Conservation (phyloP, 2,797 vertebrate genomes). For the Pseudochromis fuscus region DNA sequence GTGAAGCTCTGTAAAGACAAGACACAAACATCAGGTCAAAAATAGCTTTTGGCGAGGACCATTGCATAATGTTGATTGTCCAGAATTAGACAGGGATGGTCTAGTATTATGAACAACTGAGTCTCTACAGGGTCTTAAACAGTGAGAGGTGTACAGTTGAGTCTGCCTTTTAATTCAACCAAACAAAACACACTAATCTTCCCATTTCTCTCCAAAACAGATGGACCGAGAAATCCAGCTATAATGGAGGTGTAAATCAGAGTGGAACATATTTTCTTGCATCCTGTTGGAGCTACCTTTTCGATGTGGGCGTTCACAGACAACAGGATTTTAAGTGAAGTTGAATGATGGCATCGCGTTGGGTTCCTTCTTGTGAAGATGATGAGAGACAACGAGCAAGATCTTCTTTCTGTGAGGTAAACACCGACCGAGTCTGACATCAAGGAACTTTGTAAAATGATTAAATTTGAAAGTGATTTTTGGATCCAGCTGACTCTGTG, state of each 20-base stretch:
- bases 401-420: slow-evolving; percentile 84
- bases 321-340: slow-evolving; percentile 83
- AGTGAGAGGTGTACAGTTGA: background rate
- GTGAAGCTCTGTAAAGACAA: slow-evolving; percentile 11
- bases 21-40: slow-evolving; percentile 10
- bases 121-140: slow-evolving; percentile 17
- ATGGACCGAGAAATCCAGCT: slow-evolving; percentile 53
- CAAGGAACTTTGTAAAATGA: background rate
- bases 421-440: background rate
- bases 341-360: slow-evolving; percentile 95
- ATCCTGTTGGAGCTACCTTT: slow-evolving; percentile 59
- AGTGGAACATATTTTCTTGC: slow-evolving; percentile 34
- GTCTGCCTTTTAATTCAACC: background rate
- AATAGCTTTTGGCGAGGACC: slow-evolving; percentile 12
- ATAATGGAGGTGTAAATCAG: slow-evolving; percentile 54
- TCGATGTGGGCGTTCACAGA: slow-evolving; percentile 86
- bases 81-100: slow-evolving; percentile 38
- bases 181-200: slow-evolving; percentile 4
- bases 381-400: slow-evolving; percentile 76
- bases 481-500: slow-evolving; percentile 14
- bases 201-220: slow-evolving; percentile 43
- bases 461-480: slow-evolving; percentile 19
- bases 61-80: slow-evolving; percentile 47
- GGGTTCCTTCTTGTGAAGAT: slow-evolving; percentile 86
- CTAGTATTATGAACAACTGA: slow-evolving; percentile 35